Base-by-base conservation (phyloP, 2,113 vertebrate species). In the Indicator maculatus region DNA sequence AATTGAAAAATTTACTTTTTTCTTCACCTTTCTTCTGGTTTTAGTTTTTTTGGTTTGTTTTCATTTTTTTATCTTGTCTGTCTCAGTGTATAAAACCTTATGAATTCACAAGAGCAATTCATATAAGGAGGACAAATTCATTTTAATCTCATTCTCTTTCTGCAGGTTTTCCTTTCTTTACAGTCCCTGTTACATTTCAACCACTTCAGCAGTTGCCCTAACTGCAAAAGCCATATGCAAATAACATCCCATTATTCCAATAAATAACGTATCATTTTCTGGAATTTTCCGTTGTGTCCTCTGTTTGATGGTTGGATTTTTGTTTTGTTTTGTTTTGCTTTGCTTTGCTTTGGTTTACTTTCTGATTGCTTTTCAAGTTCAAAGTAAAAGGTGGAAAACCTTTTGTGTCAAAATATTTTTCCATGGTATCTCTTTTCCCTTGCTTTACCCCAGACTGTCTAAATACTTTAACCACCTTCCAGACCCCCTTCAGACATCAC, bases 381-480 rank as follows among this genome's bases (percentile, higher is more conserved):
- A 88, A 89, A 90, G 83, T 59, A 86, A 90, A 16, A 86, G 86
- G 70, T 56, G 94, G 64, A 69, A 78, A 91, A 94, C 80, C 20
- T 16, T 59, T 83, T n/a, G 60, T 83, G 72, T 86, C 76, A 93
- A 86, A 94, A 83, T 88, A 88, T 36, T 83, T 92, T 93, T 86
- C 61, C 52, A 33, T 41, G 18, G 33, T 86, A 77, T 86, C 56
- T 90, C 36, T 80, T 86, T 41, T 56, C 44, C 41, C 36, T 86
- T 90, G 56, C 41, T 88, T 71, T 83, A 88, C 27, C 60, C 77
- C 81, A 89, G 66, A 82, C 39, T 63, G 27, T 59, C 56, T 85
- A 88, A 89, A 50, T 16, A 45, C 30, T 89, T 74, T 11, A 78
- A 70, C 44, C 13, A 63, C 81, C 56, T 74, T 85, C 55, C 80